Evolutionary conservation across 2,888 invertebrate genomes (phyloP).

Genomic region (Sinelater perroti): DNA sequence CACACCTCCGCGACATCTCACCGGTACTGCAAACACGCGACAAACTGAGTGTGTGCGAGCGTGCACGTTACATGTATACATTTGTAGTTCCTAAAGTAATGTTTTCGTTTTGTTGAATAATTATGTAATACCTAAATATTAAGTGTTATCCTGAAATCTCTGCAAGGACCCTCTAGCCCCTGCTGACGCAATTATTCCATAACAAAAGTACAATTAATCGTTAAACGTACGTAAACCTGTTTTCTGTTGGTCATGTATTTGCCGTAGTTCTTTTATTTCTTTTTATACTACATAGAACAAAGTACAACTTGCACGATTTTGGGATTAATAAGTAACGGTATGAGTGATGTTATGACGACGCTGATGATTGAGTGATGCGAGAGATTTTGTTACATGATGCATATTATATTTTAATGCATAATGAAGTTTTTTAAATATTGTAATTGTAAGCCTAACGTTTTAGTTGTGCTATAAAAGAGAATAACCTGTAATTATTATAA

Average conservation of each 20-base stretch:
- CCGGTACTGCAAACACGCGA: constrained; percentile 23
- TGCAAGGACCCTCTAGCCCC: constrained; percentile 21
- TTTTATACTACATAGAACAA: constrained; percentile 7
- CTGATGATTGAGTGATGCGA: not conserved
- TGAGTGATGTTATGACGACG: not conserved
- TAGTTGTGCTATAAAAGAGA: constrained; percentile 51
- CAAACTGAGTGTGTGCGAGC: constrained; percentile 25
- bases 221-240: constrained; percentile 8
- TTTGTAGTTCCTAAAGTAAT: constrained; percentile 46
- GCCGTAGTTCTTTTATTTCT: constrained; percentile 5
- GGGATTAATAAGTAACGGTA: constrained; percentile 28
- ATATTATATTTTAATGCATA: constrained; percentile 31
- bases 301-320: constrained; percentile 35
- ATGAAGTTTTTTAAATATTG: constrained; percentile 46
- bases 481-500: constrained; percentile 28
- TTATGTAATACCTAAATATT: constrained; percentile 34
- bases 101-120: constrained; percentile 36
- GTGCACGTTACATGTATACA: constrained; percentile 36
- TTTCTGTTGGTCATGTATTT: constrained; percentile 1
- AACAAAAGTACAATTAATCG: constrained; percentile 34
- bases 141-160: constrained; percentile 35
- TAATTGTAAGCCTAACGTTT: constrained; percentile 54
- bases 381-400: constrained; percentile 1
- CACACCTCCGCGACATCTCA: constrained; percentile 32
- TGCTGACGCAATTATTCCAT: constrained; percentile 33